Evolutionary conservation across 2,797 vertebrate genomes (phyloP), one percentile per base, ranked within the genome.

Genomic region (Acanthornis magna): DNA sequence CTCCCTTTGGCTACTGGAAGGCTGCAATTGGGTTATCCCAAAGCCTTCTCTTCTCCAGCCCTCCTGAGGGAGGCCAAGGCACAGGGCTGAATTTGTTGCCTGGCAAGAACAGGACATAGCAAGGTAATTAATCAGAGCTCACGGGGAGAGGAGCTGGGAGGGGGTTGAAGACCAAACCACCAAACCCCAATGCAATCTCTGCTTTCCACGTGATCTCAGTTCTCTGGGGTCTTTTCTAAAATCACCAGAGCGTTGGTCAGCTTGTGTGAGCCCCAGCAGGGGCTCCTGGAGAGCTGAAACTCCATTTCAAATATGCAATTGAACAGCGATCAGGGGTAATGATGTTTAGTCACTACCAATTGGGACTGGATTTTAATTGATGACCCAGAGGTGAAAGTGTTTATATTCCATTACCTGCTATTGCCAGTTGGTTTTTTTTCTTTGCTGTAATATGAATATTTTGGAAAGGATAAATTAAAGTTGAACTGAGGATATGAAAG

Each of bases 321-420:
- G 95, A 96, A 89, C 1, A 3, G 45, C 79, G 86, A 86, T 91
- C 76, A 91, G 89, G 30, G 36, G 67, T 84, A 94, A 92, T 78
- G 91, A 92, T 53, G 23, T 93, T 93, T 92, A 84, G 91, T 95
- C 95, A 91, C 85, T 93, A 90, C 85, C 88, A 88, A 36, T 90
- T 79, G 82, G 82, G 94, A 84, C 73, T 93, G 76, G 70, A 86
- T 96, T 97, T 97, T 96, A 97, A 92, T 92, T 96, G 94, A 95
- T 90, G 91, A 95, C 89, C 91, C 34, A 48, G 91, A 81, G 89
- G 91, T 94, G 88, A 94, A 95, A 92, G 83, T 76, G 76, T 90
- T 97, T 96, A 45, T 91, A 93, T 94, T 89, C 74, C 67, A 76
- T 88, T 96, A 88, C 63, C 60, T 73, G 45, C 67, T 86, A 61